Base-by-base conservation (phyloP, 2,888 invertebrate species). In the Mystacides longicornis region DNA sequence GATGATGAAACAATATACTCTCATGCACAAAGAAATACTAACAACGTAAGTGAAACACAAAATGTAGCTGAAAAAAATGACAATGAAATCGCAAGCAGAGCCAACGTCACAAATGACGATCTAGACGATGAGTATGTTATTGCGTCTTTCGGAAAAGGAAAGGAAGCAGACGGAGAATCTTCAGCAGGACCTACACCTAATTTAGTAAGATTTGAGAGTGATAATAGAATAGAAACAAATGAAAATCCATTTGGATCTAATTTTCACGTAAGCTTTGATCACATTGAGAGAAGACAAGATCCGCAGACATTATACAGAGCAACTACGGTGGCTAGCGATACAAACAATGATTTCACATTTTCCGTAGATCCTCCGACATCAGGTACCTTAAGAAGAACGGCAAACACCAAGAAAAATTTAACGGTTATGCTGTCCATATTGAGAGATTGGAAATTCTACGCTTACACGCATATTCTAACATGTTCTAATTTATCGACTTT, bases 1-100 rank as follows among this genome's bases (percentile, higher is more conserved):
- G 78, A 78, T 50, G 81, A 81, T 62, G 81, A 81, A 67, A 77
- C 81, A 2, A 78, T 81, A 62, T 80, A 79, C 62, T 75, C 79
- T 0, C 50, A 52, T 2, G 23, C 23, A n/a, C 57, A 55, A 50
- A 50, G 19, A 19, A 50, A 47, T 23, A 18, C 33, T 31, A 51
- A 33, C 11, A 53, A 52, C 27, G 50, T 19, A 51, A 23, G 18
- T 33, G 49, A 16, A 16, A 33, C 45, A 16, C 21, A 48, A 16
- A 52, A 56, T 47, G 42, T 23, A 11, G 23, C 33, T 22, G 51
- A 52, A 23, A 49, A 54, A 20, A 47, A 57, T 42, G 47, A 33
- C n/a, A 22, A 18, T 18, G 20, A 20, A 19, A 45, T 5, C 18
- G 48, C 23, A 3, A 21, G 4, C 5, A 18, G 16, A 43, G 37